Base-by-base conservation (phyloP, 2,113 vertebrate genomes). In the Pterocles burchelli region DNA sequence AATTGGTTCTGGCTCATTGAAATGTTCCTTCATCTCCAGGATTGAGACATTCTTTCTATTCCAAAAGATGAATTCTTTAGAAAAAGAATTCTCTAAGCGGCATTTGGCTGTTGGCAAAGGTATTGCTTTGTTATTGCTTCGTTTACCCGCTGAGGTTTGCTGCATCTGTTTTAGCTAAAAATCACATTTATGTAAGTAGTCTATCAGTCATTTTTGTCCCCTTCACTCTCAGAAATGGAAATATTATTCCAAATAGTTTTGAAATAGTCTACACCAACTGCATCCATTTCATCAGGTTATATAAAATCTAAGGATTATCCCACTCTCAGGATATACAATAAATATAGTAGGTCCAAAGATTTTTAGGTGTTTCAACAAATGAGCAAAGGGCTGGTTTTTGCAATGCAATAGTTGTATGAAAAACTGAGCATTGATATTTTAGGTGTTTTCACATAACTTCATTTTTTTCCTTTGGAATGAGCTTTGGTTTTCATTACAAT, bases 131-230 rank as follows among this genome's bases (percentile, higher is more conserved):
- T 78, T 81, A 61, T 83, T 91, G 17, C 36, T 89, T 25, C 58
- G 45, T 73, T 86, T 70, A 66, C 38, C 48, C 59, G 46, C 33
- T 61, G 62, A 89, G 25, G 10, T 62, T 89, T 89, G 58, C n/a
- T 87, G n/a, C 54, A 70, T 87, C 70, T 74, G 29, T 84, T 95
- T 81, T 52, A 88, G 58, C 43, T 93, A 76, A 73, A 88, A 88
- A 86, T 76, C 55, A 76, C 28, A 49, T 70, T 76, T 91, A 73
- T 80, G 1, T 57, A 66, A 80, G 66, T 34, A 46, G 24, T 70
- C 51, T 66, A 43, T 83, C 59, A 54, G 55, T 77, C 75, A 33
- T 79, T 31, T 22, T 43, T 71, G 15, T 70, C 34, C 49, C 18
- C 33, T 20, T 25, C 14, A 17, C 38, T 68, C 22, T 49, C 29